These are phyloP conservation scores for Trematomus bernacchii DNA, from an alignment of 2,797 vertebrate species.

Conservation along the genomic window DNA sequence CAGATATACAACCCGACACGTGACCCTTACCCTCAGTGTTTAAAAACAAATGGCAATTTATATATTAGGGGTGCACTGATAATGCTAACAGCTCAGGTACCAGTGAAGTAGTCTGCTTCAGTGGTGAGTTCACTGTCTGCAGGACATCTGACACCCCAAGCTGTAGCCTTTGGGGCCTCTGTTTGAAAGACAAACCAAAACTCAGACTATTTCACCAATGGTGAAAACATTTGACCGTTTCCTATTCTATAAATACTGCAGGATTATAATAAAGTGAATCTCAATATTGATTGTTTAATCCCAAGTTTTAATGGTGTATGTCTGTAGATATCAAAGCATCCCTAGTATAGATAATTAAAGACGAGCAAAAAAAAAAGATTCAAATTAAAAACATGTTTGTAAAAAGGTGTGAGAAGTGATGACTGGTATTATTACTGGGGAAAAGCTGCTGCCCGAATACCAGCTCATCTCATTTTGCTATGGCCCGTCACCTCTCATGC, in stretches of 20 bases:
- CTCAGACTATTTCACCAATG: slow-evolving; percentile 19
- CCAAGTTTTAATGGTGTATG: slow-evolving; percentile 10
- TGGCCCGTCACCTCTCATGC: slow-evolving; percentile 40
- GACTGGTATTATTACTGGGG: slow-evolving; percentile 84
- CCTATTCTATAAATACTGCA: slow-evolving; percentile 31
- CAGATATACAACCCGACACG: slow-evolving; percentile 70
- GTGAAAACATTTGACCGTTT: neutral
- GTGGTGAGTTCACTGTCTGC: neutral
- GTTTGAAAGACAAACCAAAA: slow-evolving; percentile 5
- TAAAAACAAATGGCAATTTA: slow-evolving; percentile 83
- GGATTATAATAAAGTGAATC: neutral
- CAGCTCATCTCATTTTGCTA: slow-evolving; percentile 61
- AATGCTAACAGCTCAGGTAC: slow-evolving; percentile 19
- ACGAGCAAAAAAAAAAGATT: slow-evolving; percentile 58
- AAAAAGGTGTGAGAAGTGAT: slow-evolving; percentile 55
- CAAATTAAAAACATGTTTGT: slow-evolving; percentile 54
- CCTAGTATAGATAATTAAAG: slow-evolving; percentile 64
- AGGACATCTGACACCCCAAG: slow-evolving; percentile 10
- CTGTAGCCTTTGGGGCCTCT: neutral
- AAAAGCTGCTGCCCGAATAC: slow-evolving; percentile 70
- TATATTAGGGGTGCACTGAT: slow-evolving; percentile 50
- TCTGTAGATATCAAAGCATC: slow-evolving; percentile 57
- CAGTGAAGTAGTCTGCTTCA: slow-evolving; percentile 7
- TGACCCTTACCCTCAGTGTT: slow-evolving; percentile 78
- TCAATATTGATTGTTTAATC: slow-evolving; percentile 11